Evolutionary conservation across 2,113 vertebrate species (phyloP).

Genomic region (Mobula birostris): DNA sequence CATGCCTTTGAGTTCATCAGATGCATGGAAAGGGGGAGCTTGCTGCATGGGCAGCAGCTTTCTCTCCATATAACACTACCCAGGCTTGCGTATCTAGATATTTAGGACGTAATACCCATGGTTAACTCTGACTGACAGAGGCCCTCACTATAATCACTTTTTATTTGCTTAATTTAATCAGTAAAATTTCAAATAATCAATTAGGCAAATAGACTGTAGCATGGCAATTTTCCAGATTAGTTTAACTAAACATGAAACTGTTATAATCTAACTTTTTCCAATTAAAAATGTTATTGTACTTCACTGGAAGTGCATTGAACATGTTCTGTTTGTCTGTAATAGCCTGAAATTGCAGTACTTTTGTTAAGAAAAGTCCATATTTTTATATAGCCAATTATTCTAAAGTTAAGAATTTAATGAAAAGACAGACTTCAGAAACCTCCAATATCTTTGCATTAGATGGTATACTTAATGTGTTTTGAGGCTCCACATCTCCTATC

Average conservation of each 20-base stretch:
- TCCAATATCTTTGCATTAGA: no score
- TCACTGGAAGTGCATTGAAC: background rate
- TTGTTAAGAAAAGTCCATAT: background rate
- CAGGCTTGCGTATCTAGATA: no score
- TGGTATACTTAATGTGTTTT: background rate
- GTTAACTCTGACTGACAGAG: no score
- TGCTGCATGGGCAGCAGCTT: no score
- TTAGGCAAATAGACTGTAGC: conserved; percentile 6
- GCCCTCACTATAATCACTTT: background rate
- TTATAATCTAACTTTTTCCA: conserved; percentile 13
- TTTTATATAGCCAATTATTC: background rate
- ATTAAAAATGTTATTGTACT: conserved; percentile 3
- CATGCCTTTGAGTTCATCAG: no score
- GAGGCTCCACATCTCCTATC: background rate
- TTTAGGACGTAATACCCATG: no score
- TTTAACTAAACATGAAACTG: background rate
- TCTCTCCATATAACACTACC: no score
- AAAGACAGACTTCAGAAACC: background rate
- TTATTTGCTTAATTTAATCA: conserved; percentile 33
- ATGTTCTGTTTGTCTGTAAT: background rate
- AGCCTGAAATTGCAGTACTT: background rate
- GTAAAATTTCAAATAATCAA: conserved; percentile 14
- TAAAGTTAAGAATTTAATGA: conserved; percentile 6
- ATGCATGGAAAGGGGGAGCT: no score
- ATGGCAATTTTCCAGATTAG: conserved; percentile 8